phyloP scores from a whole-genome alignment of 2,888 invertebrate genomes.

The Cantharis flavilabris region DNA sequence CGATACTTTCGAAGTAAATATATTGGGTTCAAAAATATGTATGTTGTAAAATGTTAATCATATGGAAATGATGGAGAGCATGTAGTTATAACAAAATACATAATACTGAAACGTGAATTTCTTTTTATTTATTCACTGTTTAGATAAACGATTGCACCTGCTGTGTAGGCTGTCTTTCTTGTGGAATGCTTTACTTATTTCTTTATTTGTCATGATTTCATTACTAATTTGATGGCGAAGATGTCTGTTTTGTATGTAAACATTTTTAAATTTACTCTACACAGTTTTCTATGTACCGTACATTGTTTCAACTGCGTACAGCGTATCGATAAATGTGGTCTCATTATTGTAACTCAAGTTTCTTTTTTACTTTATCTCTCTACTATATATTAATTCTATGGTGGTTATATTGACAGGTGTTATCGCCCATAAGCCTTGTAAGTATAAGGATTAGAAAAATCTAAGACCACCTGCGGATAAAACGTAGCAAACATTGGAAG shows the following conservation, averaged over 20 bases:
- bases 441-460: not conserved
- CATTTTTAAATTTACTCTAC: not conserved
- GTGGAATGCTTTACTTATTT: constrained; percentile 34
- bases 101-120: constrained; percentile 25
- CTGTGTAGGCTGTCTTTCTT: constrained; percentile 31
- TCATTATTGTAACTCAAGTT: not conserved
- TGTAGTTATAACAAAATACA: constrained; percentile 1
- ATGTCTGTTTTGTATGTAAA: constrained; percentile 3
- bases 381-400: not conserved
- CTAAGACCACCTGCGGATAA: not conserved
- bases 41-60: not conserved
- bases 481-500: not conserved
- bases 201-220: constrained; percentile 34
- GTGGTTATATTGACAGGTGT: constrained; percentile 1
- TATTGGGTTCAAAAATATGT: not conserved
- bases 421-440: not conserved
- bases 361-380: not conserved
- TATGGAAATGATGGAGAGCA: not conserved
- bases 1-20: not conserved
- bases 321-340: not conserved
- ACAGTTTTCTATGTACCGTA: not conserved
- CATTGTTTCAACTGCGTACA: not conserved
- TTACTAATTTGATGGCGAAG: constrained; percentile 35
- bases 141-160: constrained; percentile 36
- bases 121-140: constrained; percentile 25